These are phyloP conservation scores for Leptocoma aspasia DNA, from an alignment of 2,113 vertebrate species.

Conservation along the genomic window DNA sequence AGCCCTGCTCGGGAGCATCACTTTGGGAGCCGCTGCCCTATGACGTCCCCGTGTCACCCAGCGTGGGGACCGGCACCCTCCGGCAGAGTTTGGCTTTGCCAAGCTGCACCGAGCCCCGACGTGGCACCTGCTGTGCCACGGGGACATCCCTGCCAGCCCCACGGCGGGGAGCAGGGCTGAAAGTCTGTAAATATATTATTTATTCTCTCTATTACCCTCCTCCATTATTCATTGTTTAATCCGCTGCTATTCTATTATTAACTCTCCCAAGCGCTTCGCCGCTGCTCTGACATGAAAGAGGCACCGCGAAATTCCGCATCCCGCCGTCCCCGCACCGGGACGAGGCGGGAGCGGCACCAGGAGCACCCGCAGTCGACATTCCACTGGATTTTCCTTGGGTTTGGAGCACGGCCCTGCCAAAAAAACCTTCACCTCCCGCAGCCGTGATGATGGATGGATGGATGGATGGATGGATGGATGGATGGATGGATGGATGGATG, in stretches of 20 bases:
- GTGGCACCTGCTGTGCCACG: neutral
- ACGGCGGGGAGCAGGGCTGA: neutral
- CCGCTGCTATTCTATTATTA: slow-evolving; percentile 44
- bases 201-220: slow-evolving; percentile 42
- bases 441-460: rapidly evolving
- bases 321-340: rapidly evolving
- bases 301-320: neutral
- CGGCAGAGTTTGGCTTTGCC: neutral
- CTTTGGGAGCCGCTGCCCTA: rapidly evolving
- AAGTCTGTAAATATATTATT: slow-evolving; percentile 21
- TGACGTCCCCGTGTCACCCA: neutral
- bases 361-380: neutral
- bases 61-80: rapidly evolving
- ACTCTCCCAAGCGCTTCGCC: neutral
- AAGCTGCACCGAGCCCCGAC: rapidly evolving
- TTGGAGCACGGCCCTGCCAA: neutral
- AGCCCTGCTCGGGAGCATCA: neutral
- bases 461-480: neutral
- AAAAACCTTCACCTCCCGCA: neutral
- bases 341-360: rapidly evolving
- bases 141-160: neutral
- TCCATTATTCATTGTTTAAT: slow-evolving; percentile 50
- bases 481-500: neutral
- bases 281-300: slow-evolving; percentile 16
- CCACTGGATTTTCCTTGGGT: rapidly evolving